These are phyloP conservation scores for Saturnia japonica DNA, from an alignment of 2,888 invertebrate species.

Conservation along the genomic window DNA sequence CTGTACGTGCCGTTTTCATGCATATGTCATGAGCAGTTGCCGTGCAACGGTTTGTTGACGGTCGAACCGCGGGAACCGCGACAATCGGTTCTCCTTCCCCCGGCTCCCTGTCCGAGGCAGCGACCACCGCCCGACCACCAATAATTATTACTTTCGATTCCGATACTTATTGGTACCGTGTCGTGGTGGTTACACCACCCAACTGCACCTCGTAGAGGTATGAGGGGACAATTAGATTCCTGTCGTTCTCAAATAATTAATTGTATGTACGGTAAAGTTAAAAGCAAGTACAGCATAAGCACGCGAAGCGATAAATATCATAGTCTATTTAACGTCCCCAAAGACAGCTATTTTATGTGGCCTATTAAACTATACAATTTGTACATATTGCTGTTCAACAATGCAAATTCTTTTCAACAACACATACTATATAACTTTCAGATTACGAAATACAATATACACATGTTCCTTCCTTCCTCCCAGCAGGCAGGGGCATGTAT, in stretches of 20 bases:
- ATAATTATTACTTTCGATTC: conserved; percentile 79
- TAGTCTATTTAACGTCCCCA: conserved; percentile 55
- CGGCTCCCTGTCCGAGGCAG: conserved; percentile 38
- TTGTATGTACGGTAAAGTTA: conserved; percentile 74
- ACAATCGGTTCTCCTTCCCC: conserved; percentile 60
- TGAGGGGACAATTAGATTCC: conserved; percentile 75
- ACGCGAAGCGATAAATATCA: conserved; percentile 66
- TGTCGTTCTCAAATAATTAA: conserved; percentile 60
- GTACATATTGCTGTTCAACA: no score
- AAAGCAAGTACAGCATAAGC: conserved; percentile 66
- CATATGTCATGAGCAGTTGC: conserved; percentile 82
- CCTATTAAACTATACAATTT: not conserved
- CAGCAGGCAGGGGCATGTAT: no score
- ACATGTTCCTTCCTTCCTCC: no score
- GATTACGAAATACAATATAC: no score
- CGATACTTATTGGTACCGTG: conserved; percentile 62
- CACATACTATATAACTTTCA: no score
- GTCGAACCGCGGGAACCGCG: conserved; percentile 72
- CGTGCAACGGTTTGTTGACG: conserved; percentile 80
- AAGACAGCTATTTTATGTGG: conserved; percentile 37
- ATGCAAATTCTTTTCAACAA: no score
- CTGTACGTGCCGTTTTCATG: conserved; percentile 73
- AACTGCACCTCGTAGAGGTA: conserved; percentile 53
- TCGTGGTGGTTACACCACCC: conserved; percentile 37
- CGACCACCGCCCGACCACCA: conserved; percentile 47